Conservation (phyloP, 2,113 vertebrate genomes). For the Saguinus midas region DNA sequence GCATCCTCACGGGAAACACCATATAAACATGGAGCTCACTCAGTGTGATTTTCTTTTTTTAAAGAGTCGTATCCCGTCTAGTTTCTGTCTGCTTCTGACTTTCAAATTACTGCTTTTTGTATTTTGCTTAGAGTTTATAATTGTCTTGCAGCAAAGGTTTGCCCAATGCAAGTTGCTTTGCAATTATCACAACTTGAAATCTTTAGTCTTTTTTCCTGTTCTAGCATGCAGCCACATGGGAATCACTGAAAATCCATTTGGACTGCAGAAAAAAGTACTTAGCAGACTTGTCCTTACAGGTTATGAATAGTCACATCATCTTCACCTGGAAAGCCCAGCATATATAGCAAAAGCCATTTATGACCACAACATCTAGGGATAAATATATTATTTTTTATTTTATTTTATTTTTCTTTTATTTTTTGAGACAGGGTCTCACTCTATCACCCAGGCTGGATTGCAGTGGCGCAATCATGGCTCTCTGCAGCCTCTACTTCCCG, state of each 20-base stretch:
- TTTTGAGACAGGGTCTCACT: too few species aligned
- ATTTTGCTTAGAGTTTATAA: not conserved
- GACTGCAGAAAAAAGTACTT: not conserved
- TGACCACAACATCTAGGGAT: not conserved
- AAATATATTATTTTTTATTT: not conserved
- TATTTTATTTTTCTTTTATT: too few species aligned
- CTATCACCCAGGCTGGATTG: too few species aligned
- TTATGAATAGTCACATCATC: not conserved
- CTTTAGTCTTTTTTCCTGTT: not conserved
- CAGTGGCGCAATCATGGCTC: too few species aligned
- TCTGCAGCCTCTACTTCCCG: too few species aligned
- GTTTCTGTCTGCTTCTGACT: not conserved
- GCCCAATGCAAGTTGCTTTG: not conserved
- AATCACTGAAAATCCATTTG: not conserved
- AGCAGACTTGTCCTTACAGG: not conserved
- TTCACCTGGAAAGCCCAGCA: not conserved
- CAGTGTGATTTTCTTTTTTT: not conserved
- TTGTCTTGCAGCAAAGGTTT: not conserved
- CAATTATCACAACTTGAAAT: not conserved
- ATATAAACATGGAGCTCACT: fast-evolving
- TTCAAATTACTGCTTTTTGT: not conserved
- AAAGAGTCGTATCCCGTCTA: not conserved
- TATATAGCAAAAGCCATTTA: too few species aligned
- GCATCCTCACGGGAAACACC: fast-evolving
- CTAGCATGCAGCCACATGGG: not conserved